Percentiles rank a stretch among this genome's conserved stretches.
phyloP scores from a whole-genome alignment of 2,888 invertebrate species.

The Mesopsocus fuscifrons region DNA sequence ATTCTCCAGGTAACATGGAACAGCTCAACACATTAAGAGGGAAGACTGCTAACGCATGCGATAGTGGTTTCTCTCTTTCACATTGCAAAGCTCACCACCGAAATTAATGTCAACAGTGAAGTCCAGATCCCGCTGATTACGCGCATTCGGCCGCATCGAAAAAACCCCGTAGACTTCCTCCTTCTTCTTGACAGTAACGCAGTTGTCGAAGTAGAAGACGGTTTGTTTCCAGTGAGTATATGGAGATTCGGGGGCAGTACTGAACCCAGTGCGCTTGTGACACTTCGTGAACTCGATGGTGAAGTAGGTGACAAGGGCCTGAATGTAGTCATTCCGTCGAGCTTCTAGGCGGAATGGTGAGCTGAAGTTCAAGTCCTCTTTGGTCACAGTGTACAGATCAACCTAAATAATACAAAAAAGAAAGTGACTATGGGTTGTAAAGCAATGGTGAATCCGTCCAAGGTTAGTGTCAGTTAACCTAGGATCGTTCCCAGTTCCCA shows the following conservation, averaged over 20 bases:
- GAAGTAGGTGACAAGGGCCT: constrained; percentile 96
- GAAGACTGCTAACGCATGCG: constrained; percentile 76
- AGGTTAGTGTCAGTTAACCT: no score
- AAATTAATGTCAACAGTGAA: constrained; percentile 86
- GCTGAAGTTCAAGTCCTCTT: constrained; percentile 81
- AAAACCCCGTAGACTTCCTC: constrained; percentile 88
- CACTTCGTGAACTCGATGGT: constrained; percentile 99
- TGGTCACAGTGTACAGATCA: constrained; percentile 94
- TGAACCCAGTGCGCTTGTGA: constrained; percentile 95
- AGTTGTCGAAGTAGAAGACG: constrained; percentile 86
- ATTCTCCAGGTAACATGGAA: no score
- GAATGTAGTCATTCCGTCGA: constrained; percentile 85
- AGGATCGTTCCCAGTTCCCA: no score
- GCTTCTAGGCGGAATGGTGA: constrained; percentile 63
- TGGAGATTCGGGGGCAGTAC: constrained; percentile 91
- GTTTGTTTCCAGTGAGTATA: constrained; percentile 99
- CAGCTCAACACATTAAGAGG: no score
- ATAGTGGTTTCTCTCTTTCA: constrained; percentile 70
- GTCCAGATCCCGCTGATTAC: constrained; percentile 94
- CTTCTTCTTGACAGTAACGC: constrained; percentile 87
- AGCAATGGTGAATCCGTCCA: no score
- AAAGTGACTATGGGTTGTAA: no score
- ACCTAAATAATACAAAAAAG: no score
- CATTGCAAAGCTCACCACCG: constrained; percentile 71
- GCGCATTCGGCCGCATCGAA: constrained; percentile 84